Evolutionary conservation across 2,113 vertebrate genomes (phyloP), one percentile per base, ranked within the genome.

Genomic region (Silurus glanis): DNA sequence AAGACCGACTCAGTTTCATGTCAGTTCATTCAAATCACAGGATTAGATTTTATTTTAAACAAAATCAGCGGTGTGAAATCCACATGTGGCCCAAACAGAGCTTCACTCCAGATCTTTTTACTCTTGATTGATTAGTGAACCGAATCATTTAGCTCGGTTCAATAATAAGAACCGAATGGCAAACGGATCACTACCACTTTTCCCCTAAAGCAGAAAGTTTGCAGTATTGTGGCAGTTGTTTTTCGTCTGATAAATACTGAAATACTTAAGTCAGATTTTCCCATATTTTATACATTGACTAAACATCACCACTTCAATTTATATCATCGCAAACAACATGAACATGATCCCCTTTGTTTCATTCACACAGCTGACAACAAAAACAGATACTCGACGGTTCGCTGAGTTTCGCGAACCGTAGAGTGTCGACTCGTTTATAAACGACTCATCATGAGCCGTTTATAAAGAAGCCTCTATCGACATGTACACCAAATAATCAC

Each of bases 51-150:
- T 66, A 28, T 81, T 5, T 25, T 0, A 47, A 67, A 28, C 19
- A 21, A 69, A 37, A 51, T 23, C 14, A 9, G 3, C 6, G 67
- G 28, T 23, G 78, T 61, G 12, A 25, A 83, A 69, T 56, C 25
- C 16, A 67, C 25, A 37, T 23, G 28, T 83, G 9, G 16, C 17
- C 37, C 67, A 58, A 45, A 45, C 51, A 59, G 47, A 12, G 17
- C 69, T 5, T 3, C 55, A 14, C 17, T 17, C n/a, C 25, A 69
- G 16, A 12, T 0, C 2, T 72, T 90, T 91, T 87, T 45, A 85
- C 84, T 85, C 12, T 21, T 9, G 3, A 80, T 64, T 10, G 10
- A 55, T 58, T 16, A 19, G 7, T 12, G 76, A 80, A 58, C 19
- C 76, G 1, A 0, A 58, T 80, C 9, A 1, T 58, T 17, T 79